phyloP scores from a whole-genome alignment of 2,113 vertebrate genomes.

The Calidris pygmaea region DNA sequence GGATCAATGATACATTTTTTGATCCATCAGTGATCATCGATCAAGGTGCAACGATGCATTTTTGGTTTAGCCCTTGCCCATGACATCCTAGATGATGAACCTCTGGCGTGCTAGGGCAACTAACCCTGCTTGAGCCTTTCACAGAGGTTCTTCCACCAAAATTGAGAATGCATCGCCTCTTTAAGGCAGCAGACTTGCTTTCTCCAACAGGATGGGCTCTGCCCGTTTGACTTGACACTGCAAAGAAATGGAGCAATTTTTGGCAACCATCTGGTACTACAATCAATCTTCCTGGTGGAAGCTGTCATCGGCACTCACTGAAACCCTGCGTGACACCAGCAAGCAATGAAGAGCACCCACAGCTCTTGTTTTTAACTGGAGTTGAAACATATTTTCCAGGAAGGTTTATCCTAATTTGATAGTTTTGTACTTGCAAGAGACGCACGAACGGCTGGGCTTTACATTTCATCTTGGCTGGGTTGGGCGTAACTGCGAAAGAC shows the following conservation, averaged over 20 bases:
- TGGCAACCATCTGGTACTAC: background rate
- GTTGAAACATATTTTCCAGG: background rate
- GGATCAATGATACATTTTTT: rapidly evolving
- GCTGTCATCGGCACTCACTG: background rate
- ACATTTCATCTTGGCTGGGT: rapidly evolving
- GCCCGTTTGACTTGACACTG: background rate
- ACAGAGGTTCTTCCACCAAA: background rate
- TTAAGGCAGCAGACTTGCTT: background rate
- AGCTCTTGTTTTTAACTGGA: background rate
- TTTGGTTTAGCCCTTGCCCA: background rate
- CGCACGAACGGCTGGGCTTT: background rate
- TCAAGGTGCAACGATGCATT: background rate
- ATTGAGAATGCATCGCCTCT: background rate
- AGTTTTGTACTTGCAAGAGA: background rate
- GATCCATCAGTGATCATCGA: background rate
- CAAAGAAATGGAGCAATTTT: background rate
- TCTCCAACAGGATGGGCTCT: background rate
- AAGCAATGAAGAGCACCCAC: background rate
- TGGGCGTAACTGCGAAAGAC: background rate
- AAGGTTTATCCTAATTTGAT: background rate
- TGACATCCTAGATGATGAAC: background rate
- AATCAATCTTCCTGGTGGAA: background rate
- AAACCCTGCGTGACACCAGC: background rate
- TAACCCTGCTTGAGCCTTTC: background rate
- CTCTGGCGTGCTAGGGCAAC: rapidly evolving